These are phyloP conservation scores for Epicauta chinensis DNA, from an alignment of 1,140 invertebrate genomes.

Conservation along the genomic window DNA sequence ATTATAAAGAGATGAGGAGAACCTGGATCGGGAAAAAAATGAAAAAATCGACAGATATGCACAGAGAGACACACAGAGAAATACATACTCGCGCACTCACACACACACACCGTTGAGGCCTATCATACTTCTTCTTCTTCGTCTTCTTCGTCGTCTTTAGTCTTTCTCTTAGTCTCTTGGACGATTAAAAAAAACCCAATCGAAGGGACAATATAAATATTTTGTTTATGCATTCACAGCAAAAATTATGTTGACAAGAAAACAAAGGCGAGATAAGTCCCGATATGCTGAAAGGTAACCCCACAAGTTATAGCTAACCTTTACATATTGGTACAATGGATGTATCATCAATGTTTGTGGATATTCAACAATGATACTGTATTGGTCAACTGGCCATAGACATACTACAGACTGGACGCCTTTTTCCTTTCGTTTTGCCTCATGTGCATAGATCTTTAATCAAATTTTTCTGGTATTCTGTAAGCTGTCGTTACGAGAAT, in stretches of 20 bases:
- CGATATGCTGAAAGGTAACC: conserved; percentile 41
- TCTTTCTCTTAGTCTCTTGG: too few relatives aligned
- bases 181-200: conserved; percentile 32
- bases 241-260: conserved; percentile 44
- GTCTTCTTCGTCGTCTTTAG: too few relatives aligned
- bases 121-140: too few relatives aligned
- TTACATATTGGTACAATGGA: conserved; percentile 16
- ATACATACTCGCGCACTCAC: background rate
- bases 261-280: conserved; percentile 44
- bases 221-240: conserved; percentile 42
- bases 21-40: too few relatives aligned
- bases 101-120: background rate
- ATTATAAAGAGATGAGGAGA: too few relatives aligned
- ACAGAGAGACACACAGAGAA: background rate
- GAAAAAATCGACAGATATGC: conserved; percentile 1
- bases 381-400: conserved; percentile 34
- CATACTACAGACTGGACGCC: conserved; percentile 38
- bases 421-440: conserved; percentile 35
- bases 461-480: conserved; percentile 39
- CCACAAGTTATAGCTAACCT: conserved; percentile 42
- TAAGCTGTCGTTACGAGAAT: conserved; percentile 36
- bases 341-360: background rate
- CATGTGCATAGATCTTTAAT: conserved; percentile 40
- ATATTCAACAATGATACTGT: background rate
- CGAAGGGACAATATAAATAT: conserved; percentile 44